Evolutionary conservation across 2,797 vertebrate genomes (phyloP), one percentile per base, ranked within the genome.

Genomic region (Dipus sagitta): DNA sequence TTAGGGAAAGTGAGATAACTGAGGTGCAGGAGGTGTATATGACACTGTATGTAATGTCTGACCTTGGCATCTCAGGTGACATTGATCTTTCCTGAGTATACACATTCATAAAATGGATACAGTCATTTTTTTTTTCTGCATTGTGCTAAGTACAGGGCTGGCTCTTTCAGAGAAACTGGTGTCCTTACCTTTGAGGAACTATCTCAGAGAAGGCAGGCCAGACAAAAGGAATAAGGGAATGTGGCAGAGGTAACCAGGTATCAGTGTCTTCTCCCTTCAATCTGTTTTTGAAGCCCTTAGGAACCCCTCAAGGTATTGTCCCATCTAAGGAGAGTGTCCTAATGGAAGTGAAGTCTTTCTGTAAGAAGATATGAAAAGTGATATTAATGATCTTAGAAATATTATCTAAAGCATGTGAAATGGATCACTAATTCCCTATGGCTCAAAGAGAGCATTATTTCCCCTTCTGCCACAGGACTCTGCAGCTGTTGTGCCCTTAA

Each of bases 231-330:
- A 47, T 4, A 68, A 68, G 14, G 11, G 32, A n/a, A 17, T 9
- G 10, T 1, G 26, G 32, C n/a, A 52, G 17, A 62, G 7, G 7
- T 23, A 65, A 23, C 28, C 6, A 3, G 24, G 0, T 11, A 4
- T 32, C 21, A n/a, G 34, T 20, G 42, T 84, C 80, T 71, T 91
- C 64, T 72, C 52, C 28, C 26, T 26, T 75, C 12, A 12, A 65
- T 77, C 18, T 65, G 68, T 67, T 38, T 87, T 68, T 76, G 32
- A 77, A 38, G 6, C 15, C 13, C n/a, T 7, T 78, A 14, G 54
- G 17, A 17, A 58, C 54, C 17, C 54, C 54, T 58, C 12, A 58
- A 58, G 14, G 54, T 58, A 58, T 58, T 58, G 21, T n/a, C 30
- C 54, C 54, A 58, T 58, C 54, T 58, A 58, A 68, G 26, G 26